Conservation (phyloP, 1,140 invertebrate genomes). For the Coelopa frigida region DNA sequence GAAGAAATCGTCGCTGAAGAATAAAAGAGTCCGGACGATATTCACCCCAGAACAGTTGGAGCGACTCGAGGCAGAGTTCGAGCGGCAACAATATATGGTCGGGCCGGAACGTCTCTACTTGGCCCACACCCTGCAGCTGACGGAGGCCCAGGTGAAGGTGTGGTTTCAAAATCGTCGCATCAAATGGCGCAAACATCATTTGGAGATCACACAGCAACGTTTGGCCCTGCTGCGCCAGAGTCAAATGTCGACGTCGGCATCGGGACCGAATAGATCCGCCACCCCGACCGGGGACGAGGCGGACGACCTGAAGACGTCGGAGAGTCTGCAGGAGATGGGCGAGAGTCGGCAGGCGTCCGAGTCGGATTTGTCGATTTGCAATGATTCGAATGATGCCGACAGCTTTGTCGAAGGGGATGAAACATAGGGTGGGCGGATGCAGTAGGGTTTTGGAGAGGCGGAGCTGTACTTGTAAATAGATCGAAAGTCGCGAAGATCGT, state of each 20-base stretch:
- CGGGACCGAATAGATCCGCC: slow-evolving; percentile 2
- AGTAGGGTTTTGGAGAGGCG: background rate
- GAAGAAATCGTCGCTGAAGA: slow-evolving; percentile 41
- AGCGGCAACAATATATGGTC: slow-evolving; percentile 89
- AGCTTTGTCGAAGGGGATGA: slow-evolving; percentile 34
- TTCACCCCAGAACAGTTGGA: slow-evolving; percentile 92
- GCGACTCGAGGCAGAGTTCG: slow-evolving; percentile 84
- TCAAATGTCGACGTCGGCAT: slow-evolving; percentile 25
- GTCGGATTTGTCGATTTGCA: slow-evolving; percentile 41
- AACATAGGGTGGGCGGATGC: slow-evolving; percentile 13
- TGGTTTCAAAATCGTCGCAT: slow-evolving; percentile 97
- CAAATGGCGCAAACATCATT: slow-evolving; percentile 90
- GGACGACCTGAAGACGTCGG: slow-evolving; percentile 37
- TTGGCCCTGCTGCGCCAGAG: slow-evolving; percentile 67
- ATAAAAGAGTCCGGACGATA: slow-evolving; percentile 84
- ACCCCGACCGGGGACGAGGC: slow-evolving; percentile 24
- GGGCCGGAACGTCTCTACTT: slow-evolving; percentile 85
- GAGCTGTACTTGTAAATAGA: slow-evolving; percentile 1
- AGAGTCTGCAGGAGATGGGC: slow-evolving; percentile 17
- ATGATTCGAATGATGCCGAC: slow-evolving; percentile 35
- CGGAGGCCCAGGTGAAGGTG: slow-evolving; percentile 92
- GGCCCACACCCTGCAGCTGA: slow-evolving; percentile 78
- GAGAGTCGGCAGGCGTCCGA: slow-evolving; percentile 31
- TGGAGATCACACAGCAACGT: slow-evolving; percentile 84
- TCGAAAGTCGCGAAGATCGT: too few species aligned